Percentiles rank a stretch among this genome's conserved stretches.
Evolutionary conservation across 2,888 invertebrate species (phyloP).

Genomic region (Maniola hyperantus): DNA sequence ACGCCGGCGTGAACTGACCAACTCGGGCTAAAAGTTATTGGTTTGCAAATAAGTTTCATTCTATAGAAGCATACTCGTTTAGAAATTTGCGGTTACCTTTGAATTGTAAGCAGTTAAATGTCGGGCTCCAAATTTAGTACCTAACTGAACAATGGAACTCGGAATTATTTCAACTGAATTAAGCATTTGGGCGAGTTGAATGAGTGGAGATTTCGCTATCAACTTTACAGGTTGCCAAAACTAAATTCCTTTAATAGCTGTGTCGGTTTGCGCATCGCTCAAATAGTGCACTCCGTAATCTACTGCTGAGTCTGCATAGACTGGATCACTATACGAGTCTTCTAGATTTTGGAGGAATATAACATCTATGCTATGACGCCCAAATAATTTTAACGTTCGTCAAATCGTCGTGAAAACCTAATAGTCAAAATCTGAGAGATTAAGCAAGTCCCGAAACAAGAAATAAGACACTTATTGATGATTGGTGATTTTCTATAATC

Average conservation of each 20-base stretch:
- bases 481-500: too few relatives aligned
- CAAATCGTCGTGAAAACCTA: too few relatives aligned
- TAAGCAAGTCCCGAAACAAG: too few relatives aligned
- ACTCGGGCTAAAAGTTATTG: slow-evolving; percentile 73
- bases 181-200: slow-evolving; percentile 74
- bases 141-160: slow-evolving; percentile 80
- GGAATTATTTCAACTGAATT: slow-evolving; percentile 78
- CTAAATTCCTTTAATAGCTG: slow-evolving; percentile 68
- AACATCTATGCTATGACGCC: neutral
- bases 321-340: slow-evolving; percentile 7
- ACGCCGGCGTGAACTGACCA: slow-evolving; percentile 62
- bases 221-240: slow-evolving; percentile 69
- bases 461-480: too few relatives aligned
- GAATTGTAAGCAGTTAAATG: slow-evolving; percentile 81
- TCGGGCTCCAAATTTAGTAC: slow-evolving; percentile 76
- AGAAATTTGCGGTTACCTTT: slow-evolving; percentile 80
- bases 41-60: slow-evolving; percentile 79
- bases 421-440: too few relatives aligned
- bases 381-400: neutral
- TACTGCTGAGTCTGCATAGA: slow-evolving; percentile 33
- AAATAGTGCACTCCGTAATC: slow-evolving; percentile 54
- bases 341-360: neutral
- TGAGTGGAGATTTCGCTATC: slow-evolving; percentile 71
- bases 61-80: slow-evolving; percentile 75
- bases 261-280: slow-evolving; percentile 59